phyloP scores from a whole-genome alignment of 2,113 vertebrate species.

The Stictonetta naevosa region DNA sequence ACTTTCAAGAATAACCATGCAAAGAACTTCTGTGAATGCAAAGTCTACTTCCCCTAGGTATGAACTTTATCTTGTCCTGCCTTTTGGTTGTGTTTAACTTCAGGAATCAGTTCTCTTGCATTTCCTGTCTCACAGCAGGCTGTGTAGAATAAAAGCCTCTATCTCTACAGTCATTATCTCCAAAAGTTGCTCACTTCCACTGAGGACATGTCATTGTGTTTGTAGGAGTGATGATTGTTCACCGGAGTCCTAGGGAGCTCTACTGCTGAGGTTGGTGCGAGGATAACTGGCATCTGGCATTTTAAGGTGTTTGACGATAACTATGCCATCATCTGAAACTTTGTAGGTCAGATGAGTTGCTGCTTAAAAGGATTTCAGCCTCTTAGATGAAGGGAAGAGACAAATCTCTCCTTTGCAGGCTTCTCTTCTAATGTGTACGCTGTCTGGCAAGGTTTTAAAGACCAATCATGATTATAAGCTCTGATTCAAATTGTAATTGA shows the following conservation, averaged over 20 bases:
- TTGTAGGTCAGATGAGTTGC: not conserved
- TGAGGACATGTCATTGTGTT: fast-evolving
- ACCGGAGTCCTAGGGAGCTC: not conserved
- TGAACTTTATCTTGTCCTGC: not conserved
- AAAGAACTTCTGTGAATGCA: not conserved
- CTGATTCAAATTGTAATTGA: not conserved
- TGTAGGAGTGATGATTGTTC: not conserved
- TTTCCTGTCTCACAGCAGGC: not conserved
- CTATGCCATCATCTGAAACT: not conserved
- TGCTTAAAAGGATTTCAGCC: not conserved
- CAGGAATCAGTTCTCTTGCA: not conserved
- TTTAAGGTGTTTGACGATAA: not conserved
- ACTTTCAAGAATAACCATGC: not conserved
- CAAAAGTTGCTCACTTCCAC: not conserved
- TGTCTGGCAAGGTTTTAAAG: not conserved
- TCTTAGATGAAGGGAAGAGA: not conserved
- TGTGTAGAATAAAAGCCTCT: not conserved
- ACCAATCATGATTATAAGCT: not conserved
- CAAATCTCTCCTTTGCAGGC: not conserved
- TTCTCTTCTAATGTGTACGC: not conserved
- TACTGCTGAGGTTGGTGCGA: not conserved
- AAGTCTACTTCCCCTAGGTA: not conserved
- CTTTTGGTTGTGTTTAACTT: not conserved
- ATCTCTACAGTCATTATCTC: fast-evolving
- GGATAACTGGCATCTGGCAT: not conserved